Conservation (phyloP, 2,113 vertebrate species). For the Nibea albiflora region DNA sequence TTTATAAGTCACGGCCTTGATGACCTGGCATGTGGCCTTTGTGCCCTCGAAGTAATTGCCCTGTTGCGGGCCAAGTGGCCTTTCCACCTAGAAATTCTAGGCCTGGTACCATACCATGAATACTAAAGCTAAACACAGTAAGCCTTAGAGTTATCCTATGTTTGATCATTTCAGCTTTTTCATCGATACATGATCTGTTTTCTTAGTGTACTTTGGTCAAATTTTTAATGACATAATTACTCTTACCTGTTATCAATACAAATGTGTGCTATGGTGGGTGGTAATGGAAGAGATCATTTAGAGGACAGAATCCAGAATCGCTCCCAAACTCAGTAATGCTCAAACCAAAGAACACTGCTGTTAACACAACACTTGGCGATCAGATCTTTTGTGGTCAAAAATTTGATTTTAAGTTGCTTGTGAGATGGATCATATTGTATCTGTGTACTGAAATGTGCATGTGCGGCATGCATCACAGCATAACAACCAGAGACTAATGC, state of each 20-base stretch:
- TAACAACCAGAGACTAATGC: conserved; percentile 9
- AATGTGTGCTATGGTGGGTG: background rate
- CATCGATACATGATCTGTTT: background rate
- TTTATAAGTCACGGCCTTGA: too few relatives aligned
- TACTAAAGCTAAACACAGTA: background rate
- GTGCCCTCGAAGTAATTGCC: too few relatives aligned
- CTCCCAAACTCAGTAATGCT: conserved; percentile 4
- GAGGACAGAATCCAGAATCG: conserved; percentile 14
- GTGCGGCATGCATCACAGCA: conserved; percentile 4
- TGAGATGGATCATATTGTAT: conserved; percentile 7
- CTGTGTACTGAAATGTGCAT: conserved; percentile 11
- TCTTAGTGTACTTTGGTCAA: background rate
- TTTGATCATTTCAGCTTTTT: background rate
- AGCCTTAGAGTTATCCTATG: background rate
- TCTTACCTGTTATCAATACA: conserved; percentile 23
- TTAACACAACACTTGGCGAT: background rate
- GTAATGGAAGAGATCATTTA: conserved; percentile 15
- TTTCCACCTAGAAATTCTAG: too few relatives aligned
- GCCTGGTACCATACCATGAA: background rate
- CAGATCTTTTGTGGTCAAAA: background rate
- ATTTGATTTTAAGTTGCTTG: conserved; percentile 22
- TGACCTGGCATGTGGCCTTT: too few relatives aligned
- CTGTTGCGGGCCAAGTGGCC: too few relatives aligned
- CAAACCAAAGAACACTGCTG: conserved; percentile 1
- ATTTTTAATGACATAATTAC: conserved; percentile 16